Evolutionary conservation across 2,888 invertebrate species (phyloP), one percentile per base, ranked within the genome.

Genomic region (Ochropacha duplaris): DNA sequence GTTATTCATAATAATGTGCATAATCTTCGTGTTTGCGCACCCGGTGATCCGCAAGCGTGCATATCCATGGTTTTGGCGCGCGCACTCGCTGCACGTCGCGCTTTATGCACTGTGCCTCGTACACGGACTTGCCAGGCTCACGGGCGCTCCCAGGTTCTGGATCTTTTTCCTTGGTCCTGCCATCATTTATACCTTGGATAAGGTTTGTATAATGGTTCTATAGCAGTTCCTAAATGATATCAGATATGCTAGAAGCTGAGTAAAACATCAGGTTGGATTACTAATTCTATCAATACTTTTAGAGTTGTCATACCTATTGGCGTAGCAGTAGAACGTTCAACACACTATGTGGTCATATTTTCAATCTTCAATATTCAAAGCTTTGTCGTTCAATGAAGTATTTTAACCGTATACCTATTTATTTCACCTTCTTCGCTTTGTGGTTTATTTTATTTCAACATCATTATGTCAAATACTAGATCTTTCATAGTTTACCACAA

Each of bases 21-120:
- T 98, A 56, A 99, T 99, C 71, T 98, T 98, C 81, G 96, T 98
- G n/a, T 99, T 99, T 83, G 98, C 99, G 0, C 98, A 98, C 89
- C 98, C 98, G 0, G 95, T 95, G 4, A 97, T 99, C 61, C 94
- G 99, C 52, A 97, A 98, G 84, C 96, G 97, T 72, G 98, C 98
- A 0, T 99, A 98, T 86, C 97, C 97, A 61, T 98, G 97, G 93
- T 99, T 99, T 90, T 99, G 99, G 97, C 95, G 96, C 61, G 97
- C 98, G 54, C 99, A 99, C 85, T 96, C 97, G 11, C 94, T 99
- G 6, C 98, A 99, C 82, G 95, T 98, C 11, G 92, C 96, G 0
- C 91, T 99, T 19, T 99, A 99, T 77, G 95, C 96, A 0, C 87
- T 99, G 31, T 97, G 96, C 68, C 91, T 99, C 56, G 94, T 99